Evolutionary conservation across 2,797 vertebrate genomes (phyloP), one percentile per base, ranked within the genome.

Genomic region (Manis javanica): DNA sequence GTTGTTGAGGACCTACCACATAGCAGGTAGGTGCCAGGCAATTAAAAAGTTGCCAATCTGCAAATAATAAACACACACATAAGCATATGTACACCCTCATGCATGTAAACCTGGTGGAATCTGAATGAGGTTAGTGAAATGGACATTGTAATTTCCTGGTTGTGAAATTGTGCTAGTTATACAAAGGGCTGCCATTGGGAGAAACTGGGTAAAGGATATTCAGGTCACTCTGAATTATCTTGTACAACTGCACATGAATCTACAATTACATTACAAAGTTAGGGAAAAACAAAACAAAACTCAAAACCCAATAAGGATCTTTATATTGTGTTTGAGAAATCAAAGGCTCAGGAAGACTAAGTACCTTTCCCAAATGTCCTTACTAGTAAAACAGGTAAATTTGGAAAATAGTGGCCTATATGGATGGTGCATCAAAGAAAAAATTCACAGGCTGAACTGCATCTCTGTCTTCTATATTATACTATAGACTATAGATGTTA

Each of bases 51-150:
- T 78, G 4, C 15, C 37, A 87, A 51, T 2, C 53, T 86, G 16
- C 2, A 31, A 11, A 71, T 26, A 71, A 71, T 18, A 39, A 81
- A 92, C 3, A 53, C 49, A 42, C 42, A 92, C 3, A 14, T 49
- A 69, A 16, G 19, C 46, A 14, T 5, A 15, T 8, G 3, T 21
- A 18, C 21, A 9, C 12, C 1, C 21, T 1, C 2, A 7, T 16
- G 19, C 26, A 21, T 0, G 15, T 4, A 66, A 53, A 37, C 4
- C 37, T 84, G n/a, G 55, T 61, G 42, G 66, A 64, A 53, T 61
- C 68, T 39, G n/a, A 79, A 79, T 34, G 21, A 94, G n/a, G 34
- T 29, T 16, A 74, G 21, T 46, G 31, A 24, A 55, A 7, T 51
- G 18, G 21, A 94, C 9, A 39, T 1, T 0, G 82, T 19, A 37